A percentile compares a stretch with the other conserved stretches of the same genome.
These are phyloP conservation scores for Oligia strigilis DNA, from an alignment of 2,888 invertebrate genomes.

Conservation along the genomic window DNA sequence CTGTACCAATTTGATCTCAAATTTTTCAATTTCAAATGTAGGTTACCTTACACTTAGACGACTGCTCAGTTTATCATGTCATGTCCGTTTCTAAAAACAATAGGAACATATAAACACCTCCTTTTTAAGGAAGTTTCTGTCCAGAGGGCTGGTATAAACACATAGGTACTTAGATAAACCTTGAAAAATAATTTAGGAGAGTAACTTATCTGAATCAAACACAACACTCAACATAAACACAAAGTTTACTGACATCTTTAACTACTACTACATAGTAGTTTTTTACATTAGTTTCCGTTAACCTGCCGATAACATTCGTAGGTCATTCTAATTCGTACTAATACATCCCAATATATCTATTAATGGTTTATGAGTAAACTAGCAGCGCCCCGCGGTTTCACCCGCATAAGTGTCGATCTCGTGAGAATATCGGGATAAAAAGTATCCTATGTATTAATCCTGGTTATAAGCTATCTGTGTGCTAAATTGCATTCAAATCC, in stretches of 20 bases:
- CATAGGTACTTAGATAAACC: not conserved
- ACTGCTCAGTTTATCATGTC: not conserved
- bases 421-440: no score
- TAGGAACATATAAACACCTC: no score
- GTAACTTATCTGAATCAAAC: not conserved
- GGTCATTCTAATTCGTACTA: conserved; percentile 27
- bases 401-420: no score
- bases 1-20: not conserved
- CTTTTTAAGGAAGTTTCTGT: no score
- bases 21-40: not conserved
- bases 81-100: no score
- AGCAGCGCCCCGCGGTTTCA: no score
- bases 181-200: not conserved
- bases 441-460: no score
- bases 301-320: conserved; percentile 40
- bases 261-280: conserved; percentile 1
- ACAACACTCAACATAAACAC: conserved; percentile 29
- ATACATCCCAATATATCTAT: conserved; percentile 1
- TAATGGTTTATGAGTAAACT: conserved; percentile 14
- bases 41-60: not conserved
- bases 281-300: conserved; percentile 18
- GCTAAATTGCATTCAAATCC: no score
- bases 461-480: no score
- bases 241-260: conserved; percentile 27
- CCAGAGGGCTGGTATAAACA: not conserved